Percentiles rank a stretch among this genome's conserved stretches.
These are phyloP conservation scores for Cinclus mexicanus DNA, from an alignment of 2,113 vertebrate species.

Conservation along the genomic window DNA sequence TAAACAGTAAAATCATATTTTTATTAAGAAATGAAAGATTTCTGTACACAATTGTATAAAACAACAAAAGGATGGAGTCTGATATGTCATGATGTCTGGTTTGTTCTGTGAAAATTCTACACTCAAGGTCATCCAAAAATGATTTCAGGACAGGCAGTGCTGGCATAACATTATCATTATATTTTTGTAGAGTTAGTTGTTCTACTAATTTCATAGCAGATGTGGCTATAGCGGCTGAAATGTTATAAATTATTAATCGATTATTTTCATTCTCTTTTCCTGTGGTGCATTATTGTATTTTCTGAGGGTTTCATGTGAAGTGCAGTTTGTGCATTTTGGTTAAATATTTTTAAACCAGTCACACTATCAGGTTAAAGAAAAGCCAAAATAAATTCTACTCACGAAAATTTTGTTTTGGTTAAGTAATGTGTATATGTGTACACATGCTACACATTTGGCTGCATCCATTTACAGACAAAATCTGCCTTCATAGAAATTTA, in stretches of 20 bases:
- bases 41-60: not conserved
- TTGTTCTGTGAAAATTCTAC: not conserved
- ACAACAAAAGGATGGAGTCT: not conserved
- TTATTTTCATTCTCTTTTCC: not conserved
- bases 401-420: slow-evolving; percentile 49
- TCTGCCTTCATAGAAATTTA: slow-evolving; percentile 28
- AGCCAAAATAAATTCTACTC: slow-evolving; percentile 44
- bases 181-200: not conserved
- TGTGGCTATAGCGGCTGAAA: not conserved
- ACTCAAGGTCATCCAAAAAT: not conserved
- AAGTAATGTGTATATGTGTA: slow-evolving; percentile 19
- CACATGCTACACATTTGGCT: slow-evolving; percentile 27
- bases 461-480: slow-evolving; percentile 16
- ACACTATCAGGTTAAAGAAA: not conserved
- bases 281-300: slow-evolving; percentile 5
- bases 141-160: not conserved
- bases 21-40: not conserved
- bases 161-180: not conserved
- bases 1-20: not conserved
- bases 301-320: not conserved
- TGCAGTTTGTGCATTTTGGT: not conserved
- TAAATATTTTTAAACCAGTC: slow-evolving; percentile 26
- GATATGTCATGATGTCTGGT: not conserved
- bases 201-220: not conserved
- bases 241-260: slow-evolving; percentile 40